Conservation (phyloP, 2,797 vertebrate species). For the Anableps anableps region DNA sequence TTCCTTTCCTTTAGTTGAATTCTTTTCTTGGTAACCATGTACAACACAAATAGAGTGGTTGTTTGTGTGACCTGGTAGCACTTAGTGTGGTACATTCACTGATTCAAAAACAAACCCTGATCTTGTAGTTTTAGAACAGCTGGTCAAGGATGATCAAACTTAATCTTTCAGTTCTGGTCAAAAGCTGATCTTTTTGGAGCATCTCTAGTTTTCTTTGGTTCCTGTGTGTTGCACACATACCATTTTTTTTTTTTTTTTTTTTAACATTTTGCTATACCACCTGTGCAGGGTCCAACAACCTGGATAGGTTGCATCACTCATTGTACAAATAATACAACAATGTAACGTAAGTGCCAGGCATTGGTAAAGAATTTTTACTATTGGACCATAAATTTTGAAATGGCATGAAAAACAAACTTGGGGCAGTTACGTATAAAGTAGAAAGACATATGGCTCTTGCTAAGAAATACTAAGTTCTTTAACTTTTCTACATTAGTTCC, state of each 20-base stretch:
- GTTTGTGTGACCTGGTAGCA: not conserved
- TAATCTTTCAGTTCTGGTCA: not conserved
- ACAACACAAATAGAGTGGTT: not conserved
- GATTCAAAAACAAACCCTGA: not conserved
- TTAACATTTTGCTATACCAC: not conserved
- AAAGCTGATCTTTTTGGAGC: not conserved
- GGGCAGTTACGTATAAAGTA: no score
- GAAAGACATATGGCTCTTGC: no score
- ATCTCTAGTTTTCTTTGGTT: not conserved
- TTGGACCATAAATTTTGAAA: not conserved
- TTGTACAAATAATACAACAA: no score
- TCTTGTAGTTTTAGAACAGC: not conserved
- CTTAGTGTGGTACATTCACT: not conserved
- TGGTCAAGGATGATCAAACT: not conserved
- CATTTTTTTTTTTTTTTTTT: not conserved
- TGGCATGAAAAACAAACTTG: no score
- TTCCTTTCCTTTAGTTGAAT: no score
- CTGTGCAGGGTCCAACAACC: not conserved
- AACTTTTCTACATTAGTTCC: no score
- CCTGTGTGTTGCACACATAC: not conserved
- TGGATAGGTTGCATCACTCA: not conserved
- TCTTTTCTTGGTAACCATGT: not conserved
- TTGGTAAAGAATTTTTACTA: not conserved
- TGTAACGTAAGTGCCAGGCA: no score
- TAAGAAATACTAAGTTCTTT: no score